Base-by-base conservation (phyloP, 92 coral and sea anemone species). In the Zoanthus gigantus region DNA sequence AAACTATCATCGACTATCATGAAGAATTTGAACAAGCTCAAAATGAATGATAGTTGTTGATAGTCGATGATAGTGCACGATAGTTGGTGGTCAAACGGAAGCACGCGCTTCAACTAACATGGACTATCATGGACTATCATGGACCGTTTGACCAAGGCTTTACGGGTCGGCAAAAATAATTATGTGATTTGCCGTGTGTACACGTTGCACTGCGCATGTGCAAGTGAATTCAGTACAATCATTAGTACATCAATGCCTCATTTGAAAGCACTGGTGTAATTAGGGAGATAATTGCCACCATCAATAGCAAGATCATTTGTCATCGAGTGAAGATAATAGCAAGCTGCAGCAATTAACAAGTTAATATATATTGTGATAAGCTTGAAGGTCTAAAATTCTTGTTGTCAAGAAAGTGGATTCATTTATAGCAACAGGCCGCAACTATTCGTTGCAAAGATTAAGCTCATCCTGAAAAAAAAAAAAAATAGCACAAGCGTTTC, bases 191-290 rank as follows among this genome's bases (percentile, higher is more conserved):
- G 1, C 56, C 10, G 9, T 50, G 56, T 11, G 11, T 0, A 50
- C 11, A 11, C 56, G 12, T 50, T 50, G 12, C 11, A 11, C 56
- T 11, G 56, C 56, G 9, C 56, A 50, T 63, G 28, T 63, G 32
- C 6, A 6, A 7, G 1, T 61, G 30, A 16, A 8, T 63, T 63
- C n/a, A 8, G 17, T 2, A 7, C 30, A 23, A 63, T 63, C 17
- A 17, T 17, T 30, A 63, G 69, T 23, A 17, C 28, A 65, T 81
- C 46, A 81, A n/a, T 8, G 31, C 85, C 85, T 81, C 76, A 46
- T 81, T 81, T 81, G 74, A 74, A 66, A 23, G 58, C 60, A 3
- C 7, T 46, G 9, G 15, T 12, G 75, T 23, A 71, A 81, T 23
- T 80, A 80, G 16, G 46, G 18, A 9, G 56, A 50, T 11, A 80